Base-by-base conservation (phyloP, 1,140 invertebrate genomes). In the Lineus longissimus region DNA sequence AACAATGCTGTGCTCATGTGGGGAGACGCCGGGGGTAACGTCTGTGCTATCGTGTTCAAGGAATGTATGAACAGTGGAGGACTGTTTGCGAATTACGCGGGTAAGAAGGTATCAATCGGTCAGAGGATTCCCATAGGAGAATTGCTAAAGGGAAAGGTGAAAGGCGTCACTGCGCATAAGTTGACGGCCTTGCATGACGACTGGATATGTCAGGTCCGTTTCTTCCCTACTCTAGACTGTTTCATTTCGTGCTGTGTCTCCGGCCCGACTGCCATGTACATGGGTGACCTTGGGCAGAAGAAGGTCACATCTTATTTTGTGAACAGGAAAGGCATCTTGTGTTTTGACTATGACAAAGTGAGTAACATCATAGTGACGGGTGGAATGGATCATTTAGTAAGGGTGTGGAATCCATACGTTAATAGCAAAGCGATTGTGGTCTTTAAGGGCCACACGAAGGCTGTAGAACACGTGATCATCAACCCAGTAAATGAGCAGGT, bases 351-450 rank as follows among this genome's bases (percentile, higher is more conserved):
- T 43, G 74, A 70, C 29, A 58, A 66, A 0, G 27, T 57, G 25
- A 64, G 68, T 17, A 76, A 74, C 41, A 68, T 76, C n/a, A 70
- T 77, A 25, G 72, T 72, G 0, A 77, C 89, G 1, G 90, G 90
- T 2, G 88, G 90, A 17, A 85, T 86, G 2, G 90, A 91, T 75
- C 87, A 87, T 69, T 75, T 85, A 43, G 82, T 91, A 0, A 84
- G 88, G 13, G 75, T 90, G 19, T 92, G 89, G 89, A 89, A 89
- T 73, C 85, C 88, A 0, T 90, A 89, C 72, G 85, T 89, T n/a
- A 84, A 87, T 4, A 77, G 79, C 19, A 86, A 86, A 69, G 81
- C 87, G 0, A 86, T 81, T 19, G 81, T 81, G 2, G 76, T 86
- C 0, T 78, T 91, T 2, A 81, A 82, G 19, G 89, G 89, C 2